Percentiles rank a stretch among this genome's conserved stretches.
Evolutionary conservation across 2,113 vertebrate genomes (phyloP).

Genomic region (Dissostichus mawsoni): DNA sequence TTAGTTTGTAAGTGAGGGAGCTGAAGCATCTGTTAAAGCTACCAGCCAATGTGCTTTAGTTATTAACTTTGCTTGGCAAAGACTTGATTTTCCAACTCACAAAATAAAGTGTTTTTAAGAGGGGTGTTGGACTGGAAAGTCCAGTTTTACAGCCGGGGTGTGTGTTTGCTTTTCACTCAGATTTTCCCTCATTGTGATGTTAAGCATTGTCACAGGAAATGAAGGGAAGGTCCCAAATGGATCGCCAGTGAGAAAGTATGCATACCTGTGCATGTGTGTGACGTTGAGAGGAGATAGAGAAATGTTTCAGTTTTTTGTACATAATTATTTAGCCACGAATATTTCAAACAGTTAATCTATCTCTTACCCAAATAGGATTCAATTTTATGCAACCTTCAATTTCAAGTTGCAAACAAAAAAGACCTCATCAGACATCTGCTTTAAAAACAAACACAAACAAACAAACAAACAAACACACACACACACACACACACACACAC

Average conservation of each 20-base stretch:
- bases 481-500: no score
- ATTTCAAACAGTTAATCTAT: background rate
- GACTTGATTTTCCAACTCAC: constrained; percentile 50
- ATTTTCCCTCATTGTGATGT: constrained; percentile 39
- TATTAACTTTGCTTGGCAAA: constrained; percentile 47
- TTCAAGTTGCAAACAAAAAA: background rate
- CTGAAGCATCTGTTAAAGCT: constrained; percentile 49
- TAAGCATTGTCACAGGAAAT: constrained; percentile 23
- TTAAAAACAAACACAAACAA: background rate
- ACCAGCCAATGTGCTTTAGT: constrained; percentile 28
- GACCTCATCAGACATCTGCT: background rate
- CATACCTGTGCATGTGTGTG: background rate
- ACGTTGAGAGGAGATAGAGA: background rate
- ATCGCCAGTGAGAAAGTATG: background rate
- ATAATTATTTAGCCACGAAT: background rate
- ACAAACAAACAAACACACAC: no score
- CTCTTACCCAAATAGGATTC: background rate
- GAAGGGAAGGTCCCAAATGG: constrained; percentile 17
- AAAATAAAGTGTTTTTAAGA: constrained; percentile 45
- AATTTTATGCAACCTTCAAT: background rate
- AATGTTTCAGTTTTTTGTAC: background rate
- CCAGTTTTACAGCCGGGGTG: constrained; percentile 10
- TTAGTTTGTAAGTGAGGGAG: background rate
- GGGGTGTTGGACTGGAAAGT: constrained; percentile 35
- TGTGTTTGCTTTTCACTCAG: constrained; percentile 21